phyloP scores from a whole-genome alignment of 2,113 vertebrate species.

The Thomomys bottae region DNA sequence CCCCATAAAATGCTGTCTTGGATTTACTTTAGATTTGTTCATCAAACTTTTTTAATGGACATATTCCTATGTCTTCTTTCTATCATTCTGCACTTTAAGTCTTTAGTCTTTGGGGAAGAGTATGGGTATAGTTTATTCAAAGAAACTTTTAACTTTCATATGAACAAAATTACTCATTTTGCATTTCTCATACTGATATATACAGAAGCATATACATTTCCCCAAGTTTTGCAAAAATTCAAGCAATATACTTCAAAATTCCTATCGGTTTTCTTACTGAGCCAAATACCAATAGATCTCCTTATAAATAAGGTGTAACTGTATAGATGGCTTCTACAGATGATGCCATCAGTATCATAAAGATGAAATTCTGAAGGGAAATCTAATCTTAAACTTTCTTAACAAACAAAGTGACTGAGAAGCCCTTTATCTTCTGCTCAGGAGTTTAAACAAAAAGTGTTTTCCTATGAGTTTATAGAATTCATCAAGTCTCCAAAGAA shows the following conservation, averaged over 20 bases:
- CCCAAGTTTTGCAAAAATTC: conserved; percentile 42
- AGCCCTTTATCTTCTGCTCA: background rate
- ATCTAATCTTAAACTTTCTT: background rate
- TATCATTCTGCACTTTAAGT: too few species aligned
- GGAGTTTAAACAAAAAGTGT: background rate
- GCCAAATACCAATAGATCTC: background rate
- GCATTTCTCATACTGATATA: background rate
- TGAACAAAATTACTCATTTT: conserved; percentile 7
- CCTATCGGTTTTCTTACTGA: conserved; percentile 20
- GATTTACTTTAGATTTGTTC: conserved; percentile 2
- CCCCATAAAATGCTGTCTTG: background rate
- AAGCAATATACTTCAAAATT: conserved; percentile 34
- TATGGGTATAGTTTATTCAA: background rate
- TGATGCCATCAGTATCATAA: background rate
- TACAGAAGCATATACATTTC: background rate
- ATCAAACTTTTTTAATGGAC: background rate
- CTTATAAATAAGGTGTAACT: background rate
- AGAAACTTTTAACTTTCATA: conserved; percentile 21
- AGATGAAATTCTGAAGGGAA: background rate
- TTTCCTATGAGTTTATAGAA: background rate
- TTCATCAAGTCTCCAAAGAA: background rate
- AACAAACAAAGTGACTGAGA: background rate
- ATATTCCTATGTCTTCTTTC: background rate
- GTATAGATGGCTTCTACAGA: background rate
- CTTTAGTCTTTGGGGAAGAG: background rate